Percentiles rank a stretch among this genome's conserved stretches.
Conservation (phyloP, 2,888 invertebrate genomes). For the Polyommatus icarus region DNA sequence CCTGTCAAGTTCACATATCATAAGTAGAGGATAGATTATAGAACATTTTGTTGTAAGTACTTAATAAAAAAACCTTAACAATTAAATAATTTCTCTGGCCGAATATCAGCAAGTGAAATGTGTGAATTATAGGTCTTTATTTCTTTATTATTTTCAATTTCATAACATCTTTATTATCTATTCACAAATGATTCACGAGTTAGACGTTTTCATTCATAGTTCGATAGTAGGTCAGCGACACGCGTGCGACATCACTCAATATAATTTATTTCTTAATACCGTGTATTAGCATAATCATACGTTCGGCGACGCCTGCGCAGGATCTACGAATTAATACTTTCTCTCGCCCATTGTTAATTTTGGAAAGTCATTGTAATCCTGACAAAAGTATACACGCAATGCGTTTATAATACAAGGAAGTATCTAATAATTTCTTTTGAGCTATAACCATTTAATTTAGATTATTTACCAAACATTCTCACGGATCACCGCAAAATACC, state of each 20-base stretch:
- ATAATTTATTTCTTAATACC: conserved; percentile 22
- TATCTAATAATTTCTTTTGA: too few species aligned
- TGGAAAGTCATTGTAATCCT: conserved; percentile 5
- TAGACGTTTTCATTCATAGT: conserved; percentile 15
- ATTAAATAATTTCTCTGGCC: neutral
- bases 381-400: neutral
- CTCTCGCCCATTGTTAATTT: neutral
- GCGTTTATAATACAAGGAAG: too few species aligned
- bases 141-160: neutral
- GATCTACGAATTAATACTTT: conserved; percentile 15
- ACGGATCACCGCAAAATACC: too few species aligned
- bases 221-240: conserved; percentile 17
- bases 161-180: conserved; percentile 12
- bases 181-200: conserved; percentile 10
- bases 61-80: too few species aligned
- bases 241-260: conserved; percentile 5
- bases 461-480: too few species aligned
- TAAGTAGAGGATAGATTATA: too few species aligned
- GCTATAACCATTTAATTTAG: too few species aligned
- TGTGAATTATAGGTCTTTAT: neutral
- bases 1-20: too few species aligned
- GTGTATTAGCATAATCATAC: conserved; percentile 25
- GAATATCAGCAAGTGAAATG: neutral
- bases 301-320: neutral
- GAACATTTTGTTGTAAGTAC: too few species aligned